These are phyloP conservation scores for Pseudorhiza aurosa DNA, from an alignment of 30 jellyfish, hydroid and myxozoan species.

Conservation along the genomic window DNA sequence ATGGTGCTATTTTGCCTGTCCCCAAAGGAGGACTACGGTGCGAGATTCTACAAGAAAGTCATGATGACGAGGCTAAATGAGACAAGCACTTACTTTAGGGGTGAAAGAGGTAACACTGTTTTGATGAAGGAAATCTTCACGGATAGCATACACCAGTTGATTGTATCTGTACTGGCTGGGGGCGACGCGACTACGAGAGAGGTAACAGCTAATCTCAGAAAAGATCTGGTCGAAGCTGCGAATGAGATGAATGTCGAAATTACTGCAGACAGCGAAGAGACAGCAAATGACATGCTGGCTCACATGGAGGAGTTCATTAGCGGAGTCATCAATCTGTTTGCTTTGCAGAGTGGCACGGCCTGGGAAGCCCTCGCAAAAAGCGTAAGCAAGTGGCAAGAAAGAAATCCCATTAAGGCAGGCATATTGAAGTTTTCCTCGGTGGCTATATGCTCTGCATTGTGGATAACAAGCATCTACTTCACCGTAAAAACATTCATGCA, in stretches of 20 bases:
- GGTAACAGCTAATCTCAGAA: constrained; percentile 5
- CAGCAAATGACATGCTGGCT: constrained; percentile 24
- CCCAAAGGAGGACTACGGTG: constrained; percentile 44
- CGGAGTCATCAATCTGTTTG: constrained; percentile 2
- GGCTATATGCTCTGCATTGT: constrained; percentile 19
- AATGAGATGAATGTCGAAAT: constrained; percentile 24
- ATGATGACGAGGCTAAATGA: constrained; percentile 38
- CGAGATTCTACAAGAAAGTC: constrained; percentile 35
- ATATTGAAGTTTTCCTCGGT: constrained; percentile 2
- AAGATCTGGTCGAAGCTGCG: constrained; percentile 25
- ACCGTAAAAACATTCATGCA: constrained; percentile 50
- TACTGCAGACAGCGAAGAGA: constrained; percentile 9
- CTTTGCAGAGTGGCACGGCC: not conserved
- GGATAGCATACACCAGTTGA: constrained; percentile 45
- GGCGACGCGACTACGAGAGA: constrained; percentile 47
- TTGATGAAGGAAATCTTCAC: constrained; percentile 20
- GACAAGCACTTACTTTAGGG: constrained; percentile 34
- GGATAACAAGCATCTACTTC: constrained; percentile 37
- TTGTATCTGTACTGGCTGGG: constrained; percentile 17
- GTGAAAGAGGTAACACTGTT: constrained; percentile 11
- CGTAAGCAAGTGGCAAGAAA: not conserved
- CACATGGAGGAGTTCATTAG: constrained; percentile 13
- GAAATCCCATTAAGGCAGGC: constrained; percentile 9
- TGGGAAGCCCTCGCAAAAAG: constrained; percentile 46
- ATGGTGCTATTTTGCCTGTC: constrained; percentile 57